A percentile compares a stretch with the other conserved stretches of the same genome.
phyloP scores from a whole-genome alignment of 2,113 vertebrate genomes.

The Syngnathus floridae region DNA sequence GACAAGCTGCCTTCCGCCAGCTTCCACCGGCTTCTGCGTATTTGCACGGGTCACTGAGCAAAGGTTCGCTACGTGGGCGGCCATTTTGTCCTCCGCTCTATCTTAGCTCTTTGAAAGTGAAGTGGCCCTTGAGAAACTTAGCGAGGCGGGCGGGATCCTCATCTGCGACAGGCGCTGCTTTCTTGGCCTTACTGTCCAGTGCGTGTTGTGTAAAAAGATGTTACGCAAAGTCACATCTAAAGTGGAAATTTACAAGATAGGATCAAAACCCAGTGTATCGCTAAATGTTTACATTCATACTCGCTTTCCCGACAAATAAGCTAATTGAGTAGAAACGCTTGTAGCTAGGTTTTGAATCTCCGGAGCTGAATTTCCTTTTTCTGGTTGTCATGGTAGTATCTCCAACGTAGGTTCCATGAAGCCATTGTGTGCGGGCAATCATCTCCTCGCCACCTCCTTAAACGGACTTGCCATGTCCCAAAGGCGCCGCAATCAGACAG shows the following conservation, averaged over 20 bases:
- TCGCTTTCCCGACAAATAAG: too few species aligned
- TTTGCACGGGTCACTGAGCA: not conserved
- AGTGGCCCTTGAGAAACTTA: not conserved
- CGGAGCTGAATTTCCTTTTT: too few species aligned
- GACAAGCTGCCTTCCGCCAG: not conserved
- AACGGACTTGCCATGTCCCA: not conserved
- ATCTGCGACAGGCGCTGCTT: not conserved
- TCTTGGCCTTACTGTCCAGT: not conserved
- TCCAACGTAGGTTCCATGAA: too few species aligned
- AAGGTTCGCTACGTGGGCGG: not conserved
- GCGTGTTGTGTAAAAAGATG: not conserved
- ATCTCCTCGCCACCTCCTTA: not conserved
- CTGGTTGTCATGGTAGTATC: too few species aligned
- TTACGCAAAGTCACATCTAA: not conserved
- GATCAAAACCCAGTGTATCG: not conserved
- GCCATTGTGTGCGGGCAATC: not conserved
- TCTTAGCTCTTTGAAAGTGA: not conserved
- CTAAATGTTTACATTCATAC: not conserved
- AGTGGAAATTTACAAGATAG: not conserved
- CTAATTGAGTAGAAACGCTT: too few species aligned
- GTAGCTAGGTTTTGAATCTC: too few species aligned
- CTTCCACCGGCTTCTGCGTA: too few species aligned
- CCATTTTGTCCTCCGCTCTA: not conserved
- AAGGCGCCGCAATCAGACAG: conserved; percentile 17
- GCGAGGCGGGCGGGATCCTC: not conserved